Evolutionary conservation across 1,140 invertebrate species (phyloP), one percentile per base, ranked within the genome.

Genomic region (Brachionus sp.): DNA sequence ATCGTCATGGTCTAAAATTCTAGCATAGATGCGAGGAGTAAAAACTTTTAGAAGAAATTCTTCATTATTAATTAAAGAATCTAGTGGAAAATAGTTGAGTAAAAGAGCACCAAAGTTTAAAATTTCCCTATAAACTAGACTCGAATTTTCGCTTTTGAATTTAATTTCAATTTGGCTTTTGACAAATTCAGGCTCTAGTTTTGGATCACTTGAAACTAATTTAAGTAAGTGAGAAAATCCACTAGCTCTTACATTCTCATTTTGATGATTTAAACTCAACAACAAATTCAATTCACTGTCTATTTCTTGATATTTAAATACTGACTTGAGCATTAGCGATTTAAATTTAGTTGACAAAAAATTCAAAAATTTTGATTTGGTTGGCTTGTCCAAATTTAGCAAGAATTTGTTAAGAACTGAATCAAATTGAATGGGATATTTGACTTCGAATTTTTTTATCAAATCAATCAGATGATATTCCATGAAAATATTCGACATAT

Each of bases 241-340:
- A 80, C 16, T 33, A 5, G 50, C n/a, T 62, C 77, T 35, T 13
- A 80, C 23, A 44, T 62, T 37, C 13, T 57, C 46, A 80, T 80
- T 80, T 19, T 19, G 29, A 66, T 80, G 77, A 19, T 64, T 80
- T n/a, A 80, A 66, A 3, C 35, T 42, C 33, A 80, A 42, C 50
- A 80, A 37, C n/a, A 80, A 80, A 80, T 19, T 80, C n/a, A 66
- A 80, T 33, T 57, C 77, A 19, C 33, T 62, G 1, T 80, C 77
- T 10, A 80, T 19, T 66, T 57, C 46, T 57, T 80, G 77, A 50
- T 80, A 62, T 29, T 80, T 80, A 29, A 80, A 80, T 9, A 44
- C 62, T 25, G 77, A 62, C 33, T 80, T 80, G 33, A 39, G 39
- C 39, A 5, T 57, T 9, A 66, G 16, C 9, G 4, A n/a, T 25